Base-by-base conservation (phyloP, 2,888 invertebrate species). In the Bhutanitis thaidina region DNA sequence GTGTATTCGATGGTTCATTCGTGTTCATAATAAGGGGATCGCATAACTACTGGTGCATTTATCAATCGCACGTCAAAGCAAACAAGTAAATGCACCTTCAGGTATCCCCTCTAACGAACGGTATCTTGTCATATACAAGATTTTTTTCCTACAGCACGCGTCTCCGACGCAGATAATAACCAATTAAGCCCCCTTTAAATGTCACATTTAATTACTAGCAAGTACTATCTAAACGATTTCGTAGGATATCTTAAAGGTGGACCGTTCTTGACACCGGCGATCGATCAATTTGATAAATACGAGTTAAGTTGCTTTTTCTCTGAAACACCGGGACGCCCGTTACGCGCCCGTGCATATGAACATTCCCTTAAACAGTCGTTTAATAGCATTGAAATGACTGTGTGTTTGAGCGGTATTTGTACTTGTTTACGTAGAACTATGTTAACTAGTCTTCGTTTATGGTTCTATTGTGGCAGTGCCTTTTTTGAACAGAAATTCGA, bases 141-240 rank as follows among this genome's bases (percentile, higher is more conserved):
- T 55, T 57, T 56, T 59, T 20, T 55, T 38, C 13, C 41, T 27
- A 38, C 29, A 50, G 52, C 58, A 58, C 56, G 59, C 58, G 61
- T 56, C 53, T 54, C 20, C 15, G 10, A 46, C 45, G 57, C 60
- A 66, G 64, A 67, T 65, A 66, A 65, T 61, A 53, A 32, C 60
- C 61, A 66, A 69, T 73, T 71, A 71, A 64, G 54, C 50, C 55
- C 54, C 56, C 41, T 55, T 59, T 64, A 60, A 62, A 51, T 61
- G 64, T 62, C 64, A 56, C 56, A 59, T 66, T 64, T 72, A 72
- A 73, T 72, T 68, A 68, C 61, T 36, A 38, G 35, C 45, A 35
- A 49, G 50, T 27, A 49, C 13, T 34, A 45, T 57, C 43, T 49
- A 53, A 57, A 57, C 50, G 50, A 50, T 52, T 47, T 54, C 52